These are phyloP conservation scores for Phylloscopus trochiloides DNA, from an alignment of 2,113 vertebrate species.

Conservation along the genomic window DNA sequence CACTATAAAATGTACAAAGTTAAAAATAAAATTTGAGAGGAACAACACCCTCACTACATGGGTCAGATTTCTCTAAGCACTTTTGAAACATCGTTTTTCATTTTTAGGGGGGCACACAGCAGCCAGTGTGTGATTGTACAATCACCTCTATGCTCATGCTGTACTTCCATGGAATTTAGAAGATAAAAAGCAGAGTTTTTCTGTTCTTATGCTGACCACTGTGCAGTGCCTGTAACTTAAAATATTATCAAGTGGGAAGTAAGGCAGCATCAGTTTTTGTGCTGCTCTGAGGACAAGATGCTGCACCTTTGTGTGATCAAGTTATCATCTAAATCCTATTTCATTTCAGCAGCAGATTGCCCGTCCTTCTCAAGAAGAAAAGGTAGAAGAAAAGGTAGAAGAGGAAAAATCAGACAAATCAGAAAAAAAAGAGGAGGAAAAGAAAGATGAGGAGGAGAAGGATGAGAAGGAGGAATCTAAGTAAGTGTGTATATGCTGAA, in stretches of 20 bases:
- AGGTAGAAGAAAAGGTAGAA: slow-evolving; percentile 93
- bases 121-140: neutral
- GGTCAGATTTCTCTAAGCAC: neutral
- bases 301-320: neutral
- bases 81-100: neutral
- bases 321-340: neutral
- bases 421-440: slow-evolving; percentile 98
- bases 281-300: neutral
- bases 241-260: neutral
- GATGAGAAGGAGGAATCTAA: slow-evolving; percentile 97
- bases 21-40: slow-evolving; percentile 28
- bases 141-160: neutral
- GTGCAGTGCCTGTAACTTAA: neutral
- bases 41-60: neutral
- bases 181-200: neutral
- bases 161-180: neutral
- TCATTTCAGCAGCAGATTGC: slow-evolving; percentile 87
- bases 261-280: neutral
- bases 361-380: slow-evolving; percentile 97
- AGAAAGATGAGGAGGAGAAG: slow-evolving; percentile 98
- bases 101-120: neutral
- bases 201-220: neutral
- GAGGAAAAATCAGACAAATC: slow-evolving; percentile 92
- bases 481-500: slow-evolving; percentile 71
- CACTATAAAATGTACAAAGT: neutral